Base-by-base conservation (phyloP, 2,797 vertebrate genomes). In the Sparidentex hasta region DNA sequence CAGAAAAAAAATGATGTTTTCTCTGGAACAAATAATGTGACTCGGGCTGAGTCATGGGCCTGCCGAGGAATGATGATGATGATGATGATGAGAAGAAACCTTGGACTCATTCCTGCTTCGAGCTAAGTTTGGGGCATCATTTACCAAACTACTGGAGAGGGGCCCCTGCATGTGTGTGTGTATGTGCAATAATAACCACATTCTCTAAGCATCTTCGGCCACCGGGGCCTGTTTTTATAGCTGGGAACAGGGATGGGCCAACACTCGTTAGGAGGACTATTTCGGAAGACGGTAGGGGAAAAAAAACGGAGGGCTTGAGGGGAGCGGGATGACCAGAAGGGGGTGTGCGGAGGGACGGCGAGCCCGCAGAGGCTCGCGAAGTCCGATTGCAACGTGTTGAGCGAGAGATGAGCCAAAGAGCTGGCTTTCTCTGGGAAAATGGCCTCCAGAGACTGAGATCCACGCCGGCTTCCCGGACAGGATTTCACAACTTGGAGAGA, bases 1-100 rank as follows among this genome's bases (percentile, higher is more conserved):
- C 90, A 92, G 87, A 86, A 90, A 71, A 71, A 92, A 86, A 80
- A 67, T 41, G 3, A 82, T 94, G 94, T 95, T 95, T 96, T 94
- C 92, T 93, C 94, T 95, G 95, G 95, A 95, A 95, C 93, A 95
- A 95, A 95, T 95, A 93, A 95, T 95, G 93, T 95, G 92, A 94
- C 92, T 88, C 66, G 82, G 94, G 90, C 92, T 96, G 95, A 96
- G 93, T 96, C 95, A 95, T 94, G 88, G 84, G 89, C 84, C 89
- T 92, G 90, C 87, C 80, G 92, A 92, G 90, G 92, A 95, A 95
- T 94, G 93, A 95, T 94, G 91, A 91, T 93, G 92, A 92, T 91
- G 90, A 90, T 88, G 90, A 94, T 94, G 93, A 95, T 94, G 94
- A 94, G 92, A 91, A 93, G 94, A 92, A 93, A 95, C 91, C 88